A percentile compares a stretch with the other conserved stretches of the same genome.
These are phyloP conservation scores for Ochropacha duplaris DNA, from an alignment of 2,888 invertebrate genomes.

Conservation along the genomic window DNA sequence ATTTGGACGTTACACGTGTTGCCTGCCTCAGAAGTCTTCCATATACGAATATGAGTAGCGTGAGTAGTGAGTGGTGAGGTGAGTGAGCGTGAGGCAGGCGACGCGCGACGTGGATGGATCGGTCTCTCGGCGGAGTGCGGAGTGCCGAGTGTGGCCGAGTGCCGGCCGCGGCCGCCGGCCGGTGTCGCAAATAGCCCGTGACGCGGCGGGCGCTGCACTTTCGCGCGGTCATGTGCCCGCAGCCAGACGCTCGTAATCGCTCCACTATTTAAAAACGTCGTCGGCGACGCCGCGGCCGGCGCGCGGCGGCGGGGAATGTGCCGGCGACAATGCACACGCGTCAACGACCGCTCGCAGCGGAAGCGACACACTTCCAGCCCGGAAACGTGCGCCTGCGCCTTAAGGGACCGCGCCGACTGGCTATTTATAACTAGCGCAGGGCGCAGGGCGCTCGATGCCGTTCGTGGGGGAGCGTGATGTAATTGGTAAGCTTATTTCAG, in stretches of 20 bases:
- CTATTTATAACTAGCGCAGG: conserved; percentile 73
- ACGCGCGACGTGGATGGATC: too few relatives aligned
- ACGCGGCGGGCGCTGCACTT: conserved; percentile 80
- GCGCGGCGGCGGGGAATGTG: conserved; percentile 76
- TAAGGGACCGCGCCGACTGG: conserved; percentile 70
- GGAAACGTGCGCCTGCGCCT: conserved; percentile 79
- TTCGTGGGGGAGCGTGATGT: conserved; percentile 59
- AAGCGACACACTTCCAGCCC: conserved; percentile 82
- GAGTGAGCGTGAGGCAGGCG: conserved; percentile 4
- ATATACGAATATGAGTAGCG: conserved; percentile 6
- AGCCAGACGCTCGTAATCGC: conserved; percentile 78
- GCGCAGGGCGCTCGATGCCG: conserved; percentile 42
- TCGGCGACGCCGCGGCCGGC: conserved; percentile 64
- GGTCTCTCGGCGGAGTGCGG: too few relatives aligned
- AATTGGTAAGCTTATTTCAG: conserved; percentile 63
- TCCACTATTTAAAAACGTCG: conserved; percentile 81
- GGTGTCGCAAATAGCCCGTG: conserved; percentile 78
- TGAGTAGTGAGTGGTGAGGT: conserved; percentile 14
- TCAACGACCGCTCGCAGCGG: conserved; percentile 80
- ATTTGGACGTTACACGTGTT: neutral
- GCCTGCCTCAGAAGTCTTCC: neutral
- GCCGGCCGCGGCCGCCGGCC: conserved; percentile 17
- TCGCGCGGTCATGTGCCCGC: conserved; percentile 77
- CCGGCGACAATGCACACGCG: conserved; percentile 73
- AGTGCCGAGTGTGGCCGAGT: too few relatives aligned